Evolutionary conservation across 2,113 vertebrate species (phyloP).

Genomic region (Labeo rohita): DNA sequence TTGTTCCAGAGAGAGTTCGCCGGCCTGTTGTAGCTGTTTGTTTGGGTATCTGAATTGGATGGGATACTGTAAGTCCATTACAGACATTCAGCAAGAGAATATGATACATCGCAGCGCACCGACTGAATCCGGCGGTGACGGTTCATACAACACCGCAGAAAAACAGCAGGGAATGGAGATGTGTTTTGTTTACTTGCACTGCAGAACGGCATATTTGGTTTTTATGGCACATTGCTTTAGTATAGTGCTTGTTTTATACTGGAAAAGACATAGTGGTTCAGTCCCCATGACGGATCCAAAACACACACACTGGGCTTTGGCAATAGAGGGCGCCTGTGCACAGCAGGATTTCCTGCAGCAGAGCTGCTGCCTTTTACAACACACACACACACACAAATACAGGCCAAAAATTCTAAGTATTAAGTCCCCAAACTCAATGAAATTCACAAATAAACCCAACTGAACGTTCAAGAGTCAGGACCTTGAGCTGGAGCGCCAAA

Average conservation of each 20-base stretch:
- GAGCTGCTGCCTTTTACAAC: constrained; percentile 25
- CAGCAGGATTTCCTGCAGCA: constrained; percentile 64
- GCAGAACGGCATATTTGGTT: constrained; percentile 45
- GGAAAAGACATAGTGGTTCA: constrained; percentile 20
- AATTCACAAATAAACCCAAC: constrained; percentile 52
- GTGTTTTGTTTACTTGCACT: constrained; percentile 48
- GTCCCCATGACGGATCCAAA: constrained; percentile 6
- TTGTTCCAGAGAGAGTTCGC: constrained; percentile 44
- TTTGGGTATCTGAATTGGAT: neutral
- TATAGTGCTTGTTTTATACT: constrained; percentile 43
- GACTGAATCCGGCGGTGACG: neutral
- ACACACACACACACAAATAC: constrained; percentile 49
- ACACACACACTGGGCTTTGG: constrained; percentile 56
- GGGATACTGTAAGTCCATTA: neutral
- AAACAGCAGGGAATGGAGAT: constrained; percentile 4
- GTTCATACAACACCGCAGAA: neutral
- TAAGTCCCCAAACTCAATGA: constrained; percentile 38
- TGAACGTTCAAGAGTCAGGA: constrained; percentile 10
- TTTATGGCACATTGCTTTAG: constrained; percentile 51
- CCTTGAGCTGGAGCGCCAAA: constrained; percentile 48
- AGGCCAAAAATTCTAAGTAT: constrained; percentile 14
- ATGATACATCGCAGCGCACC: neutral
- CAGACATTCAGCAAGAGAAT: neutral
- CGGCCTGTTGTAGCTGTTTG: neutral
- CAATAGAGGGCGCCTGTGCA: constrained; percentile 85